phyloP scores from a whole-genome alignment of 2,888 invertebrate genomes.

The Caenorhabditis doughertyi region DNA sequence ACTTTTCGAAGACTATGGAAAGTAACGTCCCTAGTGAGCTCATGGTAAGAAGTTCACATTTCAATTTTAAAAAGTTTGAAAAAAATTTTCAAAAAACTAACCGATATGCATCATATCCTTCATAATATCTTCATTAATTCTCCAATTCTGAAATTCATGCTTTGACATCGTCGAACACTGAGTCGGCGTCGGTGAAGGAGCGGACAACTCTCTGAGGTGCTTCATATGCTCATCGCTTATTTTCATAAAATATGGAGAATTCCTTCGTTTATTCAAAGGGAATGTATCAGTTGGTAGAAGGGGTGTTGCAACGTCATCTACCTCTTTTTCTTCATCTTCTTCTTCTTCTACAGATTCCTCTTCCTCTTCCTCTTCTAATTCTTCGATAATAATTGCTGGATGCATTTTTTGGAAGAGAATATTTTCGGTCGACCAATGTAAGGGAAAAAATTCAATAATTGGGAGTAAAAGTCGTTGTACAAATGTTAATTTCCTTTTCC shows the following conservation, averaged over 20 bases:
- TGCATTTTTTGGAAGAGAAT: constrained; percentile 12
- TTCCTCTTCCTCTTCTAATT: constrained; percentile 21
- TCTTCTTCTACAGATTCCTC: not conserved
- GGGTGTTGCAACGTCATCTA: constrained; percentile 49
- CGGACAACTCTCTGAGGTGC: constrained; percentile 3
- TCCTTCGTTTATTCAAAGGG: constrained; percentile 39
- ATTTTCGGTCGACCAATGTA: too few relatives aligned
- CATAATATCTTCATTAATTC: constrained; percentile 59
- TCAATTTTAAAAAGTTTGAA: too few relatives aligned
- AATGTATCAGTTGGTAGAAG: constrained; percentile 42
- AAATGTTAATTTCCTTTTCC: too few relatives aligned
- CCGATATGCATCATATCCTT: constrained; percentile 62
- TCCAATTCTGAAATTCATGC: constrained; percentile 55
- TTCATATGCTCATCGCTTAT: constrained; percentile 36
- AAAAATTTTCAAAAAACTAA: too few relatives aligned
- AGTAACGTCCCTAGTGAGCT: too few relatives aligned
- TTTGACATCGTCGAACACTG: constrained; percentile 27
- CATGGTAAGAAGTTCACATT: too few relatives aligned
- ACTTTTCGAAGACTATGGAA: too few relatives aligned
- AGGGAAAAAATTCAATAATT: too few relatives aligned
- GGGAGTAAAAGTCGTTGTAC: too few relatives aligned
- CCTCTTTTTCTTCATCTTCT: not conserved
- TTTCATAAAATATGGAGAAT: constrained; percentile 31
- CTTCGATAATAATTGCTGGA: constrained; percentile 58
- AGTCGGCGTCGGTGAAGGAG: constrained; percentile 47